Conservation (phyloP, 1,140 invertebrate genomes). For the Chironomus tepperi region DNA sequence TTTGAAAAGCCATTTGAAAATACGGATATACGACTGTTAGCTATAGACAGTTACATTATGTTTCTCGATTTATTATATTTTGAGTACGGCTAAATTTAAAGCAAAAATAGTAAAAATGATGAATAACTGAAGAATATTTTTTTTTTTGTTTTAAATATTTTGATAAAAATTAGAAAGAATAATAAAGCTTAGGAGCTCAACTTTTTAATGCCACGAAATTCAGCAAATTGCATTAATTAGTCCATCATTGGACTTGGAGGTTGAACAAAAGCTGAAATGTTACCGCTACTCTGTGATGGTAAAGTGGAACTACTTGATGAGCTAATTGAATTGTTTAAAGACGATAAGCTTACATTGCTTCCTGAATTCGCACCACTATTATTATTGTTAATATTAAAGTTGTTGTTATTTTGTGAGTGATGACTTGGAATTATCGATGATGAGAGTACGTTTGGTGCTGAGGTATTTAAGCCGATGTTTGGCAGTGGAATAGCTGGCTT, state of each 20-base stretch:
- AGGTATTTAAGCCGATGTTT: constrained; percentile 38
- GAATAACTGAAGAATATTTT: not conserved
- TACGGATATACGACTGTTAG: not conserved
- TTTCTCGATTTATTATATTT: not conserved
- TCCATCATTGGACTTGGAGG: constrained; percentile 13
- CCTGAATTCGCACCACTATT: not conserved
- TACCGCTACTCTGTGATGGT: not conserved
- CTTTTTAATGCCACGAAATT: not conserved
- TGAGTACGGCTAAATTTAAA: constrained; percentile 13
- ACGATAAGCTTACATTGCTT: constrained; percentile 20
- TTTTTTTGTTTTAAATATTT: not conserved
- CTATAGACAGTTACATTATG: not conserved
- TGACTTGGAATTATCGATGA: constrained; percentile 22
- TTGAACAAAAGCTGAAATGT: not conserved
- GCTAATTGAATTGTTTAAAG: not conserved
- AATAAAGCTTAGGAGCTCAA: not conserved
- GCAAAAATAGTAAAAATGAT: constrained; percentile 7
- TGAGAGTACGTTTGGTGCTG: constrained; percentile 38
- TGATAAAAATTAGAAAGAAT: not conserved
- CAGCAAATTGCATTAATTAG: not conserved
- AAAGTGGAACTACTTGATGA: constrained; percentile 16
- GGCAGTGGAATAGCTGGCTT: constrained; percentile 58
- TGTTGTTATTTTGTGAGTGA: not conserved
- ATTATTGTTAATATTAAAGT: not conserved
- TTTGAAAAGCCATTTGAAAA: not conserved